These are phyloP conservation scores for Drosophila saltans DNA, from an alignment of 1,140 invertebrate species.

Conservation along the genomic window DNA sequence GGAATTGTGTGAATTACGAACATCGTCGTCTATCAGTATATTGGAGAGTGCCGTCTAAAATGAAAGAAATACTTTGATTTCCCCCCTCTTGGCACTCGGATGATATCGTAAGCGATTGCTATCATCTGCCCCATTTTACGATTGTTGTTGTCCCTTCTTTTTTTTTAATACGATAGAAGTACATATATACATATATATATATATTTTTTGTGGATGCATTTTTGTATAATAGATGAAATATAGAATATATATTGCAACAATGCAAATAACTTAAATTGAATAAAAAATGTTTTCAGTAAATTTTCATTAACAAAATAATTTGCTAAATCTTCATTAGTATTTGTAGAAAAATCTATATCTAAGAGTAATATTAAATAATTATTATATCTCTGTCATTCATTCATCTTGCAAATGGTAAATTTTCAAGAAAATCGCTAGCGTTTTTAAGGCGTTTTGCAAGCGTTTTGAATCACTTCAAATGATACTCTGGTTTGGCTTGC, in stretches of 20 bases:
- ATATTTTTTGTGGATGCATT: slow-evolving; percentile 20
- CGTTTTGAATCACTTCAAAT: slow-evolving; percentile 9
- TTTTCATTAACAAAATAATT: no score
- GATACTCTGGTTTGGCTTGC: slow-evolving; percentile 31
- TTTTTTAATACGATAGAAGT: slow-evolving; percentile 3
- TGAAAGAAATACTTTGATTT: neutral
- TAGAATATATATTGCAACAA: slow-evolving; percentile 1
- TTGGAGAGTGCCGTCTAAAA: slow-evolving; percentile 54
- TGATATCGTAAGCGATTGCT: neutral
- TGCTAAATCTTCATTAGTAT: no score
- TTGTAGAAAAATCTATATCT: no score
- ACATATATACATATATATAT: slow-evolving; percentile 21
- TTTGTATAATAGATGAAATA: slow-evolving; percentile 2
- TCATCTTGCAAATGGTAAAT: no score
- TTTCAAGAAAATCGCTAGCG: slow-evolving; percentile 6
- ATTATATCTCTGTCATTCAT: no score
- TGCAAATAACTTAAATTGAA: neutral
- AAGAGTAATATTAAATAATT: no score
- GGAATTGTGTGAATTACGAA: slow-evolving; percentile 83
- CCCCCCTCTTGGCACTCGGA: neutral
- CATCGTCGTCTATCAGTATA: slow-evolving; percentile 54
- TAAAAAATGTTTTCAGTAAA: no score
- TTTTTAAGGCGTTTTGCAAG: slow-evolving; percentile 20
- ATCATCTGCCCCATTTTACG: slow-evolving; percentile 11
- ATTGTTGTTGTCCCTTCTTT: neutral